These are phyloP conservation scores for Pachypsylla venusta DNA, from an alignment of 1,140 invertebrate species.

Conservation along the genomic window DNA sequence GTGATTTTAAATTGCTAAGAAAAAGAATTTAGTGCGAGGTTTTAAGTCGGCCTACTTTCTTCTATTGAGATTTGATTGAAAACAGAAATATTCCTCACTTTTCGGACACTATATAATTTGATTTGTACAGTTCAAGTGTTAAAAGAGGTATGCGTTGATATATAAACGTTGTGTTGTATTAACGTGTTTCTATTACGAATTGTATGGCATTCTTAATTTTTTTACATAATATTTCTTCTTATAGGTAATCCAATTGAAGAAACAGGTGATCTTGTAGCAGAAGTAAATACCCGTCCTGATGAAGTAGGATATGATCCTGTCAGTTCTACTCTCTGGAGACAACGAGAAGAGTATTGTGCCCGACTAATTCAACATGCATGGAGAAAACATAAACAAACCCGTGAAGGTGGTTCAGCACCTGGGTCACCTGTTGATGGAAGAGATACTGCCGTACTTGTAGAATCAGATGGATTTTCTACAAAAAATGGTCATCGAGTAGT, in stretches of 20 bases:
- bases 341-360: conserved; percentile 90
- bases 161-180: too few relatives aligned
- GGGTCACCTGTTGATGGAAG: conserved; percentile 33
- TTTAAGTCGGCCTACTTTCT: too few relatives aligned
- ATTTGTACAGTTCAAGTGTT: too few relatives aligned
- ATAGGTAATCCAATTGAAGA: conserved; percentile 67
- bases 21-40: too few relatives aligned
- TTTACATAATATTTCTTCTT: conserved; percentile 27
- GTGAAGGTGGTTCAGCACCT: conserved; percentile 29
- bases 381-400: conserved; percentile 59
- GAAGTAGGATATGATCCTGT: conserved; percentile 81
- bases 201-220: too few relatives aligned
- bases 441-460: conserved; percentile 63
- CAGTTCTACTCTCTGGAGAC: conserved; percentile 82
- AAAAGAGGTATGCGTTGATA: too few relatives aligned
- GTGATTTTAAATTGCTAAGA: too few relatives aligned
- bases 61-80: too few relatives aligned
- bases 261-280: conserved; percentile 65
- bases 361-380: conserved; percentile 88
- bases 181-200: too few relatives aligned
- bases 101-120: too few relatives aligned
- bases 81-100: too few relatives aligned
- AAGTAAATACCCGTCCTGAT: conserved; percentile 51
- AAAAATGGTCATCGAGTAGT: conserved; percentile 79
- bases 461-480: conserved; percentile 61